phyloP scores from a whole-genome alignment of 1,140 invertebrate species.

The Lucilia cuprina region DNA sequence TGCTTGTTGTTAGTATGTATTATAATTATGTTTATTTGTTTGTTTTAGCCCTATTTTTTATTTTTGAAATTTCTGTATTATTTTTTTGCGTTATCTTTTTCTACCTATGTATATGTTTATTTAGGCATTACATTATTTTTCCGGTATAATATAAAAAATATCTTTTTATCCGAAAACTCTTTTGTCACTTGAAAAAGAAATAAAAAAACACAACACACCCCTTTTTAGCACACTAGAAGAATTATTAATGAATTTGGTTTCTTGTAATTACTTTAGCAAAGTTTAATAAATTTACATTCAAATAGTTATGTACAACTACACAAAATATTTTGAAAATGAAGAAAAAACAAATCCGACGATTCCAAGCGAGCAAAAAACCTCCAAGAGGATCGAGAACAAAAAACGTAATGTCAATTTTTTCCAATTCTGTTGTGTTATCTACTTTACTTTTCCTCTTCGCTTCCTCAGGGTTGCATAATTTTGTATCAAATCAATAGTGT shows the following conservation, averaged over 20 bases:
- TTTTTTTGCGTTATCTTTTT: neutral
- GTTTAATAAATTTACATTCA: neutral
- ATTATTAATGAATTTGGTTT: neutral
- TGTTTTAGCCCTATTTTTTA: neutral
- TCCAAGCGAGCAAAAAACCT: neutral
- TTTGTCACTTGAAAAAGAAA: neutral
- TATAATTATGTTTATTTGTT: neutral
- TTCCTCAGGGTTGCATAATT: neutral
- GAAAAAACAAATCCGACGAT: neutral
- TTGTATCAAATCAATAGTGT: neutral
- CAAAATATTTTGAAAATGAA: neutral
- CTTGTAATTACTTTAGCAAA: neutral
- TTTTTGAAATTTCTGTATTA: neutral
- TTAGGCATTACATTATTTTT: conserved; percentile 7
- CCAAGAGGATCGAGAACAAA: neutral
- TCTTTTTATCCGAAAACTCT: neutral
- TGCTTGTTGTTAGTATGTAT: neutral
- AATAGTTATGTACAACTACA: neutral
- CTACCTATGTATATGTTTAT: neutral
- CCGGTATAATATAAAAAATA: neutral
- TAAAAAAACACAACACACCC: neutral
- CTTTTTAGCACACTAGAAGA: neutral
- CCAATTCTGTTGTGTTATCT: neutral
- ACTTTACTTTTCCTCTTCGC: neutral
- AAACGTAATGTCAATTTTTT: conserved; percentile 2